phyloP scores from a whole-genome alignment of 1,140 invertebrate species.

The Parasteatoda tepidariorum region DNA sequence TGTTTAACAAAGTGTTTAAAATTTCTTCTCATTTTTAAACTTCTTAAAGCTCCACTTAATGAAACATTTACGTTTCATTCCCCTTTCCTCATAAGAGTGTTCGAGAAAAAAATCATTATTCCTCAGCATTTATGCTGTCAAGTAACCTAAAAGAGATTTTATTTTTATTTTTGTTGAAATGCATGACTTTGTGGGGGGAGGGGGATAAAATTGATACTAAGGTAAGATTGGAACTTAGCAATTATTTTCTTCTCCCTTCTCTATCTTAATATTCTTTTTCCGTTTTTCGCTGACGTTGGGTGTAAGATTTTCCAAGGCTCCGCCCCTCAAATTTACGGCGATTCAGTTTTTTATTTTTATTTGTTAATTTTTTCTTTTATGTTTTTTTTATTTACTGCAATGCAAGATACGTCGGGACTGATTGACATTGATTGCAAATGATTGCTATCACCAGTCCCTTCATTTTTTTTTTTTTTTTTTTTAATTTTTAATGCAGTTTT shows the following conservation, averaged over 20 bases:
- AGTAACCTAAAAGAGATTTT: background rate
- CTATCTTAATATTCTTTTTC: background rate
- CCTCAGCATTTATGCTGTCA: conserved; percentile 42
- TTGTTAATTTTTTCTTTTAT: too few relatives aligned
- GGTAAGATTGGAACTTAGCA: conserved; percentile 24
- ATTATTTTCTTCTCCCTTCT: conserved; percentile 31
- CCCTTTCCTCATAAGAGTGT: background rate
- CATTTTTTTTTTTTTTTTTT: background rate
- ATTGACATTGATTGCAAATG: conserved; percentile 60
- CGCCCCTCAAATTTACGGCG: conserved; percentile 45
- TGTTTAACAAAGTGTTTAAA: background rate
- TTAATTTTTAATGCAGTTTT: conserved; percentile 5
- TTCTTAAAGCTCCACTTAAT: background rate
- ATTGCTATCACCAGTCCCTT: conserved; percentile 34
- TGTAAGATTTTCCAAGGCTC: conserved; percentile 1
- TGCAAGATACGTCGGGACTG: conserved; percentile 8
- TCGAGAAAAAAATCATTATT: conserved; percentile 5
- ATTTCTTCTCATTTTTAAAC: background rate
- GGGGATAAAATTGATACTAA: conserved; percentile 20
- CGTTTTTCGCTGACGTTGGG: background rate
- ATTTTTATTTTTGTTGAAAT: conserved; percentile 29
- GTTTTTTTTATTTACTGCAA: background rate
- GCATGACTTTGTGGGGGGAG: conserved; percentile 4
- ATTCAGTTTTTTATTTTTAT: conserved; percentile 21
- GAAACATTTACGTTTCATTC: background rate